These are phyloP conservation scores for Sinopyrophorus schimmeli DNA, from an alignment of 2,888 invertebrate species.

Conservation along the genomic window DNA sequence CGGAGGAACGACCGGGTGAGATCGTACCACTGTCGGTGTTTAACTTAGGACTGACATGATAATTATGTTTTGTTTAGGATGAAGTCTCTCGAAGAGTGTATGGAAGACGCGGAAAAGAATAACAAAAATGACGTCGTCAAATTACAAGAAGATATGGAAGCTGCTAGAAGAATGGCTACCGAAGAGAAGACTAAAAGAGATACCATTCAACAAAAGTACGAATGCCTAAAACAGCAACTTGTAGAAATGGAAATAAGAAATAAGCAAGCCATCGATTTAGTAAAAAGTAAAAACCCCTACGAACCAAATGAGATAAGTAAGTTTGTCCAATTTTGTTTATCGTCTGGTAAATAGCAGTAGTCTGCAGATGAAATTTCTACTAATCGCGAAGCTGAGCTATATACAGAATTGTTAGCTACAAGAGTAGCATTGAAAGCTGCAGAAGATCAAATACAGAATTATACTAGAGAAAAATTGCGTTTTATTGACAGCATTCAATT, in stretches of 20 bases:
- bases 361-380: conserved; percentile 21
- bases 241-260: conserved; percentile 38
- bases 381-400: conserved; percentile 43
- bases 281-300: conserved; percentile 25
- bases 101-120: conserved; percentile 34
- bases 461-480: conserved; percentile 42
- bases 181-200: conserved; percentile 29
- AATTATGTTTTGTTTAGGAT: conserved; percentile 49
- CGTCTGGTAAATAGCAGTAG: neutral
- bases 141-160: conserved; percentile 37
- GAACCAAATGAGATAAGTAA: conserved; percentile 9
- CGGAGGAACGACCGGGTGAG: conserved; percentile 43
- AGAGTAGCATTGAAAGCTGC: conserved; percentile 43
- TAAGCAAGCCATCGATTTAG: conserved; percentile 36
- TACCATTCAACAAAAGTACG: conserved; percentile 36
- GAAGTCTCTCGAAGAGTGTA: conserved; percentile 39
- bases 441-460: conserved; percentile 44
- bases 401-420: conserved; percentile 43
- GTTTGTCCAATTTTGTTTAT: neutral
- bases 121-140: conserved; percentile 30
- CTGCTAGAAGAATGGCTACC: conserved; percentile 32
- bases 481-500: conserved; percentile 42
- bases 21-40: conserved; percentile 43
- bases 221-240: conserved; percentile 42
- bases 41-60: conserved; percentile 52